Conservation (phyloP, 2,888 invertebrate species). For the Sphinx pinastri region DNA sequence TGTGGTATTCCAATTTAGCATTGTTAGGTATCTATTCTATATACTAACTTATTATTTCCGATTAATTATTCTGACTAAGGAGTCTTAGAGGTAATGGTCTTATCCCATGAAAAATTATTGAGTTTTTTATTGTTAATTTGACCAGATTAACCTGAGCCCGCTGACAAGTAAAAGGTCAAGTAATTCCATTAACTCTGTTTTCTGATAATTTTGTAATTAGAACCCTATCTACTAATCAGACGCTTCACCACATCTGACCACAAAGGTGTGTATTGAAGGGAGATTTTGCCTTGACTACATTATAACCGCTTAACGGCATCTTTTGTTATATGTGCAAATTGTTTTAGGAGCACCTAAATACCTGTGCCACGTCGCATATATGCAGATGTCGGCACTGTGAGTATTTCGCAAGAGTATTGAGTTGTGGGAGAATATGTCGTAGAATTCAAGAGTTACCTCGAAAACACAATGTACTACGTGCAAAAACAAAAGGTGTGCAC, state of each 20-base stretch:
- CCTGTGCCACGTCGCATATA: slow-evolving; percentile 45
- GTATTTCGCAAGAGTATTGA: slow-evolving; percentile 69
- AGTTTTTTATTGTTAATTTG: not conserved
- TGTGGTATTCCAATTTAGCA: too few species aligned
- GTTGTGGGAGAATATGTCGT: slow-evolving; percentile 70
- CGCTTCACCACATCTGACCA: not conserved
- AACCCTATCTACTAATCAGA: not conserved
- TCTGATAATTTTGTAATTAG: not conserved
- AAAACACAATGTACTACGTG: slow-evolving; percentile 68
- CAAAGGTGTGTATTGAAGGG: not conserved
- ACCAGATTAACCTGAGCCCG: not conserved
- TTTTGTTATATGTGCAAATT: slow-evolving; percentile 37
- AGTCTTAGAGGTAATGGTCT: too few species aligned
- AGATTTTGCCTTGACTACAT: slow-evolving; percentile 8
- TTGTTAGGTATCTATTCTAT: too few species aligned
- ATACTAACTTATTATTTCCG: too few species aligned
- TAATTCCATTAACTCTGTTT: not conserved
- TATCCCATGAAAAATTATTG: too few species aligned
- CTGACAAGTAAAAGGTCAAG: not conserved
- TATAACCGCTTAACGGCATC: slow-evolving; percentile 20
- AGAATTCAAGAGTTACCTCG: slow-evolving; percentile 64
- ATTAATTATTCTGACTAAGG: too few species aligned
- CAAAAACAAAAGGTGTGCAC: slow-evolving; percentile 73
- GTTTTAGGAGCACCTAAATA: slow-evolving; percentile 50
- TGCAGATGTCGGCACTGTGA: slow-evolving; percentile 60